These are phyloP conservation scores for Drosophila tani DNA, from an alignment of 1,140 invertebrate genomes.

Conservation along the genomic window DNA sequence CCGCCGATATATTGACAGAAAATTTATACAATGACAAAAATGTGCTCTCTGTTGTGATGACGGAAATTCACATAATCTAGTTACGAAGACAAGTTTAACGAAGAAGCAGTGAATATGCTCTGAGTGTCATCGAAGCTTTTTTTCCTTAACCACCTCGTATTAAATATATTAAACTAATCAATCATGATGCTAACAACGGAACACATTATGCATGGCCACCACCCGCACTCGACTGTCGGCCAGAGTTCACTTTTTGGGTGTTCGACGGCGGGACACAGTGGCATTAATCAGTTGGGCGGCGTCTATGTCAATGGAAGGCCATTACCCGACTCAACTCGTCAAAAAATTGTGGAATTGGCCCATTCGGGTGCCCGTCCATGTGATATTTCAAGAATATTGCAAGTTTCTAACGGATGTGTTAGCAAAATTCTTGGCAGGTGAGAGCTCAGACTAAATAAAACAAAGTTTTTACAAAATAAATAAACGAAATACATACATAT, in stretches of 20 bases:
- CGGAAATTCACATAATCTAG: constrained; percentile 5
- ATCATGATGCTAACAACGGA: constrained; percentile 83
- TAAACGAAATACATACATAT: not conserved
- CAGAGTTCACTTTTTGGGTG: constrained; percentile 90
- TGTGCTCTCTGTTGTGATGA: not conserved
- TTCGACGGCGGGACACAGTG: constrained; percentile 94
- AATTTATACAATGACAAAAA: not conserved
- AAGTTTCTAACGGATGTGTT: constrained; percentile 98
- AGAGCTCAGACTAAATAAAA: constrained; percentile 61
- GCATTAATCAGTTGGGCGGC: constrained; percentile 99
- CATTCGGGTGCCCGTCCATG: constrained; percentile 98
- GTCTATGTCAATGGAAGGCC: constrained; percentile 99
- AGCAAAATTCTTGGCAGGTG: constrained; percentile 98
- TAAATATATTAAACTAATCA: constrained; percentile 3
- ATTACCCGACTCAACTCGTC: constrained; percentile 97
- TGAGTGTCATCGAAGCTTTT: constrained; percentile 1
- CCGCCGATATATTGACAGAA: constrained; percentile 15
- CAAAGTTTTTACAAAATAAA: not conserved
- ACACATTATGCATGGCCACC: constrained; percentile 83
- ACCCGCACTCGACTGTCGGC: constrained; percentile 84
- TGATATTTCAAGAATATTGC: constrained; percentile 98
- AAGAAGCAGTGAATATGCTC: constrained; percentile 4
- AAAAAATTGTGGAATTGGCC: constrained; percentile 99
- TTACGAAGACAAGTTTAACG: constrained; percentile 13
- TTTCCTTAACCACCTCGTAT: not conserved